Base-by-base conservation (phyloP, 2,888 invertebrate species). In the Dascillus cervinus region DNA sequence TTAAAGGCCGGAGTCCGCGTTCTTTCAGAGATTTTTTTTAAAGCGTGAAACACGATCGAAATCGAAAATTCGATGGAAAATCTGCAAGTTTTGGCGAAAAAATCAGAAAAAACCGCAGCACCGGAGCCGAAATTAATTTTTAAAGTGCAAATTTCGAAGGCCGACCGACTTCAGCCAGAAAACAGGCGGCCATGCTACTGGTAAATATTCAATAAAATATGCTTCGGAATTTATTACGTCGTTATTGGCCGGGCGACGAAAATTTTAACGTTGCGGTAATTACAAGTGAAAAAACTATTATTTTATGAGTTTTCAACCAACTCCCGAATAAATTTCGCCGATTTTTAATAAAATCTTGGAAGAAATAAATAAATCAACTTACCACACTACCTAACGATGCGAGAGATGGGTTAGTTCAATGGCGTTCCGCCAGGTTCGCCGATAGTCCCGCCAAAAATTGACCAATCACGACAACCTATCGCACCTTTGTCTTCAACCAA, bases 61-160 rank as follows among this genome's bases (percentile, higher is more conserved):
- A 17, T 5, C 24, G 13, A 19, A 31, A 21, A 24, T n/a, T n/a
- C n/a, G n/a, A n/a, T n/a, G n/a, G n/a, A n/a, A n/a, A n/a, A n/a
- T n/a, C n/a, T n/a, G n/a, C n/a, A n/a, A n/a, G n/a, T n/a, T n/a
- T n/a, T n/a, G n/a, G n/a, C n/a, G n/a, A n/a, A n/a, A n/a, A n/a
- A n/a, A n/a, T n/a, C n/a, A n/a, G n/a, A n/a, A n/a, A n/a, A n/a
- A n/a, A n/a, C n/a, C n/a, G n/a, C n/a, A n/a, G n/a, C n/a, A n/a
- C n/a, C n/a, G n/a, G n/a, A n/a, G 32, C 34, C 41, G 53, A 49
- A 60, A 62, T 53, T 60, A 62, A 62, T 59, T 62, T 62, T 60
- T 46, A 25, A 60, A 55, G 41, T 37, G 14, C 4, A 38, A 44
- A 46, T 29, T 37, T 37, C 43, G 29, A 38, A 39, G 32, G 40